A percentile compares a stretch with the other conserved stretches of the same genome.
These are phyloP conservation scores for Camelus bactrianus DNA, from an alignment of 2,113 vertebrate species.

Conservation along the genomic window DNA sequence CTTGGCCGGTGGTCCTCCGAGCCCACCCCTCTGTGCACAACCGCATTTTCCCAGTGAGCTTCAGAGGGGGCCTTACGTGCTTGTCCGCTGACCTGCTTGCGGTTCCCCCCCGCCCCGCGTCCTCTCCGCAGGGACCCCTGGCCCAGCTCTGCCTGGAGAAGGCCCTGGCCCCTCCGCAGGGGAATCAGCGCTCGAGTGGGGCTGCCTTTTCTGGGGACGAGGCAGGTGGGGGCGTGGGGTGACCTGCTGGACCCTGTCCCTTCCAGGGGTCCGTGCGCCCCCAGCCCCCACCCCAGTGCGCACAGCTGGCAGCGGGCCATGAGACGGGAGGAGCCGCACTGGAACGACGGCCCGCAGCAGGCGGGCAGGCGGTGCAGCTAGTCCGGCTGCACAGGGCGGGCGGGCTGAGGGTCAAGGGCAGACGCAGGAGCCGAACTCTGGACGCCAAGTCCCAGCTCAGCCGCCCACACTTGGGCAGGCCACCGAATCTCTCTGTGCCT, in stretches of 20 bases:
- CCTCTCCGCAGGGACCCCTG: no score
- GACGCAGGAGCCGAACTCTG: neutral
- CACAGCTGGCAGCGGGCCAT: fast-evolving
- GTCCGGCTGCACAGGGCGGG: neutral
- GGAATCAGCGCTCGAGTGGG: neutral
- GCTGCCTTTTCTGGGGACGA: neutral
- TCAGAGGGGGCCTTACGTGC: no score
- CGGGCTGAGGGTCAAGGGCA: neutral
- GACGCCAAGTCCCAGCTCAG: no score
- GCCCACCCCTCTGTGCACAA: neutral
- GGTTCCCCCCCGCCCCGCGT: no score
- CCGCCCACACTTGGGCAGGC: fast-evolving
- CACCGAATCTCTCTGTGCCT: neutral
- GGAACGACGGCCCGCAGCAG: no score
- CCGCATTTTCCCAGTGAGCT: no score
- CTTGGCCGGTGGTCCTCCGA: fast-evolving
- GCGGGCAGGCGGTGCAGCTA: no score
- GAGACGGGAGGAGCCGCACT: neutral
- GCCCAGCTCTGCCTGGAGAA: no score
- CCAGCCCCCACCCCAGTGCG: neutral
- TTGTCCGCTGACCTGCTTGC: no score
- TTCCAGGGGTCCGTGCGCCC: neutral
- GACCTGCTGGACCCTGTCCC: neutral
- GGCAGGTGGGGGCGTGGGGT: neutral
- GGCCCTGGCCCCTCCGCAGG: no score